Base-by-base conservation (phyloP, 2,888 invertebrate species). In the Mimachlamys varia region DNA sequence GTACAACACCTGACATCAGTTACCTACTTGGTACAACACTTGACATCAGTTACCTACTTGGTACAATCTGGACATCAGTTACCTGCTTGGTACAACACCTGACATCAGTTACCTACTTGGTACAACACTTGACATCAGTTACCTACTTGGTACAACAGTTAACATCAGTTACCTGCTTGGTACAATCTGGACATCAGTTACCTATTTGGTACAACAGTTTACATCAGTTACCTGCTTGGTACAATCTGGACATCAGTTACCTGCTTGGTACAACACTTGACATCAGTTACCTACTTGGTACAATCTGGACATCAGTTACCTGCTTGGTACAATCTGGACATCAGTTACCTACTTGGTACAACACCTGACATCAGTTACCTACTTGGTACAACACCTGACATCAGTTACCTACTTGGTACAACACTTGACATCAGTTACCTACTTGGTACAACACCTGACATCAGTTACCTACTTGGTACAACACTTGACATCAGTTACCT, bases 231-330 rank as follows among this genome's bases (percentile, higher is more conserved):
- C 96, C 92, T 93, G 92, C 91, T 94, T 95, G 89, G 95, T 90
- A 90, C 96, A 96, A 91, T 96, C 96, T 13, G 95, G 94, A 91
- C 96, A 96, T n/a, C n/a, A n/a, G n/a, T n/a, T n/a, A 95, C 96
- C 92, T 93, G 92, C 91, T 94, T 95, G 89, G 95, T 90, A 90
- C 96, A 96, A 91, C n/a, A n/a, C n/a, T n/a, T n/a, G n/a, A n/a
- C n/a, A n/a, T n/a, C n/a, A n/a, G n/a, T n/a, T n/a, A 95, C 96
- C 92, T 93, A 92, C 91, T 94, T 95, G 89, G 95, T 90, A 90
- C 96, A 96, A 91, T 96, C 96, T 13, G 95, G 94, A 91, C 96
- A 96, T n/a, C n/a, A n/a, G n/a, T n/a, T n/a, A 95, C 96, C 92
- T 93, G 92, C 91, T 94, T 95, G 89, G 95, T 90, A 90, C 96